Evolutionary conservation across 53 echinoderm and acorn worm species (phyloP), one percentile per base, ranked within the genome.

Genomic region (Mesocentrotus franciscanus): DNA sequence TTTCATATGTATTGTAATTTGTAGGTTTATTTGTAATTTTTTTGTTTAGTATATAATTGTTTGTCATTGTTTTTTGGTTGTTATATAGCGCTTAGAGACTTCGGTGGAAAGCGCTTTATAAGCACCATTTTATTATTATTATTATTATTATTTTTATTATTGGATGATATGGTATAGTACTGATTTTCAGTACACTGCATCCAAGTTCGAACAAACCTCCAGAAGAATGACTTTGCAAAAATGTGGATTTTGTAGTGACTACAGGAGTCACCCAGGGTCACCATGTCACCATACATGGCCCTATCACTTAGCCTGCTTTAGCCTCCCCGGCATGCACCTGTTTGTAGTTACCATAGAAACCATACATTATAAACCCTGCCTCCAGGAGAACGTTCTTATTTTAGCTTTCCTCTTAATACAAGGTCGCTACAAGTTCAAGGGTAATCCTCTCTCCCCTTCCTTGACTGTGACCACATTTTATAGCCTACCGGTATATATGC

Each of bases 321-420:
- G 57, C 85, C n/a, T 85, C 24, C 85, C 85, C 85, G 57, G 58
- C 11, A 57, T 85, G 15, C 85, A 85, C 57, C 85, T 85, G 85
- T 85, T 85, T 57, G 85, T 85, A 11, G 85, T 85, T 85, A n/a
- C 85, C 85, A 85, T 85, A 15, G 85, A 85, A 85, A 85, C 58
- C 57, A 58, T 56, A 85, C 58, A 85, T 85, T 85, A 83, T 74
- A 74, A 74, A 27, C 74, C 26, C 76, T 79, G 79, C 79, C 58
- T 57, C 58, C 85, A 85, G 27, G 85, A 57, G 56, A 57, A 36
- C 4, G 36, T 79, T 79, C 20, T 18, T 79, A 35, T 79, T 35
- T 61, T 29, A 29, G 83, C 16, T 83, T 83, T 39, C 83, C 83
- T 85, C 85, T 78, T 36, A 4, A n/a, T 8, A 85, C 85, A 85